A percentile compares a stretch with the other conserved stretches of the same genome.
These are phyloP conservation scores for Gobio gobio DNA, from an alignment of 2,113 vertebrate genomes.

Conservation along the genomic window DNA sequence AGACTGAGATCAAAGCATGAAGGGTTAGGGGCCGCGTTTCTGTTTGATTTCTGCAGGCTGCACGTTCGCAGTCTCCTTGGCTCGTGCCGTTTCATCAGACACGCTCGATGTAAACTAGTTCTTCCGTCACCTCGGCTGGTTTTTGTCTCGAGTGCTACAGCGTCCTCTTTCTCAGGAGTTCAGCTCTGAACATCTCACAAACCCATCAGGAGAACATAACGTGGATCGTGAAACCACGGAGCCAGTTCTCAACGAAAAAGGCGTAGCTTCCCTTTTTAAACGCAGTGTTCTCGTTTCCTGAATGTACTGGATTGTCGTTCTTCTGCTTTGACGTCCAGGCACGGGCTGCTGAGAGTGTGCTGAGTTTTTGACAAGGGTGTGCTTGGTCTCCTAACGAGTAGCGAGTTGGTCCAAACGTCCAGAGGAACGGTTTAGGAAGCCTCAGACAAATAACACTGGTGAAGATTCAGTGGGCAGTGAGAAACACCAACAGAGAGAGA, in stretches of 20 bases:
- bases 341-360: constrained; percentile 48
- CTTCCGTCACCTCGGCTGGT: constrained; percentile 62
- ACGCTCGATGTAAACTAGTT: constrained; percentile 65
- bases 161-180: constrained; percentile 49
- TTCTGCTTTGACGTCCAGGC: constrained; percentile 33
- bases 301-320: constrained; percentile 44
- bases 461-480: constrained; percentile 46
- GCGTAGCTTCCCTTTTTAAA: constrained; percentile 53
- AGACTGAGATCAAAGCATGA: constrained; percentile 66
- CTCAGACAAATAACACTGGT: constrained; percentile 42
- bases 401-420: constrained; percentile 44
- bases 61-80: constrained; percentile 47
- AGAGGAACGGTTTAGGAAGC: constrained; percentile 13
- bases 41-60: constrained; percentile 41
- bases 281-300: background rate
- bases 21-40: constrained; percentile 45
- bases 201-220: constrained; percentile 22
- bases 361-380: constrained; percentile 62
- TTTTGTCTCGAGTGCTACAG: constrained; percentile 32
- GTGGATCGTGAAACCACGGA: constrained; percentile 12
- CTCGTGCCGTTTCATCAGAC: constrained; percentile 56
- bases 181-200: constrained; percentile 25
- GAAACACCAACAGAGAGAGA: constrained; percentile 47
- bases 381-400: constrained; percentile 66
- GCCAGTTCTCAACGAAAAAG: constrained; percentile 8